phyloP scores from a whole-genome alignment of 1,140 invertebrate species.

The Acromyrmex charruanus region DNA sequence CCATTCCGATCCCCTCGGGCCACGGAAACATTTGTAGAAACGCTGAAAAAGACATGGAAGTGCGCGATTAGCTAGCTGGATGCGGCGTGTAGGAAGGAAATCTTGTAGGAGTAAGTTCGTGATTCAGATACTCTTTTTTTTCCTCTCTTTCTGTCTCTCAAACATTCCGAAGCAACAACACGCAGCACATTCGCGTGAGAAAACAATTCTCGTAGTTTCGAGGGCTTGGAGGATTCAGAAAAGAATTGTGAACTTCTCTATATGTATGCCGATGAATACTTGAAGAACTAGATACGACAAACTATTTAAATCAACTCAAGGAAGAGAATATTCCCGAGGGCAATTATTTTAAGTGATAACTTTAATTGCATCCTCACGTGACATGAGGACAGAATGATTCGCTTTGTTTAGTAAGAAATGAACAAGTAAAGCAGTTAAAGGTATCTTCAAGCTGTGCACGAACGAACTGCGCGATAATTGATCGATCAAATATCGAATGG shows the following conservation, averaged over 20 bases:
- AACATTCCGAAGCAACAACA: constrained; percentile 11
- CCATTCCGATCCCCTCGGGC: constrained; percentile 73
- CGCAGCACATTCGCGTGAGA: constrained; percentile 13
- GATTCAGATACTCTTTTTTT: background rate
- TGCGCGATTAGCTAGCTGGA: constrained; percentile 38
- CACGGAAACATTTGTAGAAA: constrained; percentile 77
- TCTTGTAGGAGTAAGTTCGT: background rate
- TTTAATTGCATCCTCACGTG: constrained; percentile 2
- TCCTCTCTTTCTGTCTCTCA: constrained; percentile 17
- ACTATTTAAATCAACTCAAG: background rate
- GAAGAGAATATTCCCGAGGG: background rate
- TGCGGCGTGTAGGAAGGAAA: background rate
- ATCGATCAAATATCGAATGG: constrained; percentile 16
- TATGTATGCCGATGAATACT: background rate
- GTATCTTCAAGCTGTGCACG: constrained; percentile 63
- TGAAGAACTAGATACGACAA: background rate
- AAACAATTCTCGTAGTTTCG: background rate
- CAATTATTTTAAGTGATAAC: background rate
- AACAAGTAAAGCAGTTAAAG: constrained; percentile 73
- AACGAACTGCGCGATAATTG: constrained; percentile 8
- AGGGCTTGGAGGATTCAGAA: background rate
- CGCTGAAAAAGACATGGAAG: constrained; percentile 78
- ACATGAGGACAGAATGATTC: background rate
- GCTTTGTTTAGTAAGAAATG: constrained; percentile 63
- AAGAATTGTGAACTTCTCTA: background rate